phyloP scores from a whole-genome alignment of 2,113 vertebrate genomes.

The Rhabdomys dilectus region DNA sequence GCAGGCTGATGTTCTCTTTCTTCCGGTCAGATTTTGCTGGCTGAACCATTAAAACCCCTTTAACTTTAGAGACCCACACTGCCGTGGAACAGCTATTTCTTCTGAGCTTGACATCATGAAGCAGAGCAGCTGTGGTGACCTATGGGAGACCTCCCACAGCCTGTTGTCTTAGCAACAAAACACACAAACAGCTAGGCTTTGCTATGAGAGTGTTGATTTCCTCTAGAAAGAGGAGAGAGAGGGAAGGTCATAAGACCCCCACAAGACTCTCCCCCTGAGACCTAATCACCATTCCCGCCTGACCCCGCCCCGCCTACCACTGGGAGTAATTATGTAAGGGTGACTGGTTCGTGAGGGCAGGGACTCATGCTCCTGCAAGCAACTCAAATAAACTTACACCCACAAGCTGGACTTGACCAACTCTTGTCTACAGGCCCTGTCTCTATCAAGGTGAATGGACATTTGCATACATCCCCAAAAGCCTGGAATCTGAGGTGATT shows the following conservation, averaged over 20 bases:
- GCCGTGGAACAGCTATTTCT: background rate
- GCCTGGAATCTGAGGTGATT: background rate
- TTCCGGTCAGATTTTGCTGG: background rate
- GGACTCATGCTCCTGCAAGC: background rate
- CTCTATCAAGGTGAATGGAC: too few relatives aligned
- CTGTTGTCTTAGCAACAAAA: background rate
- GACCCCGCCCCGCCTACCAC: too few relatives aligned
- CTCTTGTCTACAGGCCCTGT: background rate
- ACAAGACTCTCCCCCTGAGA: background rate
- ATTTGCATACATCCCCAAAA: background rate
- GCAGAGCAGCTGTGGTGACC: background rate
- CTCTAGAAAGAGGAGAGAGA: background rate
- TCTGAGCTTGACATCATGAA: background rate
- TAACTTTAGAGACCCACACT: background rate
- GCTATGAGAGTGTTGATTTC: background rate
- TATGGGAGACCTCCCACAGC: background rate
- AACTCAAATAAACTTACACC: background rate
- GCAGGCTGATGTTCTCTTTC: background rate
- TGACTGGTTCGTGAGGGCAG: background rate
- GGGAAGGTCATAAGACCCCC: background rate
- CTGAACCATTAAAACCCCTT: background rate
- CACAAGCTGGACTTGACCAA: background rate
- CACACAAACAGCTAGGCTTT: background rate
- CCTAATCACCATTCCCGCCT: background rate
- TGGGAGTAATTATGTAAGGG: background rate